Conservation (phyloP, 2,888 invertebrate genomes). For the Lysandra bellargus region DNA sequence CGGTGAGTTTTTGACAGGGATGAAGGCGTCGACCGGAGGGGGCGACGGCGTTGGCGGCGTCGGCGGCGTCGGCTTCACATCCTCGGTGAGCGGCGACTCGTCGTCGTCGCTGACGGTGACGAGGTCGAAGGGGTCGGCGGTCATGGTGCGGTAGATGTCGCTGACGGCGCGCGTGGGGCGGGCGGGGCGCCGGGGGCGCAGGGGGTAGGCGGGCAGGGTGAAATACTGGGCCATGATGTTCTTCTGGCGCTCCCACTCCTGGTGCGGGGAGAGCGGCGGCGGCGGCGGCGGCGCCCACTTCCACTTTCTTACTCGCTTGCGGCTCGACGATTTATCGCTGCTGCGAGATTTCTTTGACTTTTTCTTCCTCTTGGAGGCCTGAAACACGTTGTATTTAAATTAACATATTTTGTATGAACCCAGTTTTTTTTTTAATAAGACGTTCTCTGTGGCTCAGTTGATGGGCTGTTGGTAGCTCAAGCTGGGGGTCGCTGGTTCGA, state of each 20-base stretch:
- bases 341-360: background rate
- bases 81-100: background rate
- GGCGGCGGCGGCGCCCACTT: background rate
- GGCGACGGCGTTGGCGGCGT: background rate
- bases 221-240: slow-evolving; percentile 31
- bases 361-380: background rate
- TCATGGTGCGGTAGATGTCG: background rate
- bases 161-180: background rate
- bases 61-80: background rate
- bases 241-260: slow-evolving; percentile 36
- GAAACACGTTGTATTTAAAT: background rate
- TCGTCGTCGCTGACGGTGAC: slow-evolving; percentile 7
- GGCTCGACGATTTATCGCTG: background rate
- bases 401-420: background rate
- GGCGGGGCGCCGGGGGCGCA: background rate
- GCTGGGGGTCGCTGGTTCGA: no score
- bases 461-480: no score
- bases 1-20: background rate
- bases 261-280: slow-evolving; percentile 5
- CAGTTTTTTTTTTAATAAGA: no score
- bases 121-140: background rate
- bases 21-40: background rate
- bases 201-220: slow-evolving; percentile 6
- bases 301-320: background rate
- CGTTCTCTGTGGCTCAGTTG: no score